These are phyloP conservation scores for Callipepla squamata DNA, from an alignment of 2,113 vertebrate species.

Conservation along the genomic window DNA sequence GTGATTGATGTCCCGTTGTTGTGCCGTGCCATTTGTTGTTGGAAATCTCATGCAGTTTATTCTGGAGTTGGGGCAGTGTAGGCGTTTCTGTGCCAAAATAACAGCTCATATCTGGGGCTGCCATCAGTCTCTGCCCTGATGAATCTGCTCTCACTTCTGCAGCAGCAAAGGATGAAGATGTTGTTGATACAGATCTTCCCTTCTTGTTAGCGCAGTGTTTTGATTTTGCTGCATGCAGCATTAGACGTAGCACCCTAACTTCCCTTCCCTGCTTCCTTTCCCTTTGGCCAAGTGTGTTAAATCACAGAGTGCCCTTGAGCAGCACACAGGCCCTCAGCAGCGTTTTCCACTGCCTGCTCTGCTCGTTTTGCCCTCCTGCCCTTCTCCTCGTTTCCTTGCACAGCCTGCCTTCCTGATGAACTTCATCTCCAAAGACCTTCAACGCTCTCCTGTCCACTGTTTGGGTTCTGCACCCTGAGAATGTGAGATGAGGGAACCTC, in stretches of 20 bases:
- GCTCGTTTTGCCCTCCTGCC: not conserved
- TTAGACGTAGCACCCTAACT: not conserved
- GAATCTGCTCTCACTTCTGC: not conserved
- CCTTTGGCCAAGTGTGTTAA: not conserved
- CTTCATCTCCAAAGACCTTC: not conserved
- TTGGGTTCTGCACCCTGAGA: not conserved
- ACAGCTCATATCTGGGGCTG: not conserved
- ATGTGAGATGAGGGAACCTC: not conserved
- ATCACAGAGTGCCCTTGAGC: not conserved
- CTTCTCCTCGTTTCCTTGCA: not conserved
- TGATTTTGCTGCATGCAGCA: not conserved
- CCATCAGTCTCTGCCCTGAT: not conserved
- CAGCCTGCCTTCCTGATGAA: not conserved
- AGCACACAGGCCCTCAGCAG: not conserved
- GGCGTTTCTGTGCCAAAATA: not conserved
- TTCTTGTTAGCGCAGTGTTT: not conserved
- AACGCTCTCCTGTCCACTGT: not conserved
- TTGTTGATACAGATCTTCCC: not conserved
- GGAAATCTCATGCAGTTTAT: not conserved
- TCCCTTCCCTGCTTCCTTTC: not conserved
- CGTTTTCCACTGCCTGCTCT: not conserved
- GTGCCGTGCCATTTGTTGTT: not conserved
- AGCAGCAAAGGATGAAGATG: not conserved
- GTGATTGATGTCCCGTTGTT: not conserved
- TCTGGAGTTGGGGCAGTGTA: not conserved